These are phyloP conservation scores for Parnassius glacialis DNA, from an alignment of 2,888 invertebrate genomes.

Conservation along the genomic window DNA sequence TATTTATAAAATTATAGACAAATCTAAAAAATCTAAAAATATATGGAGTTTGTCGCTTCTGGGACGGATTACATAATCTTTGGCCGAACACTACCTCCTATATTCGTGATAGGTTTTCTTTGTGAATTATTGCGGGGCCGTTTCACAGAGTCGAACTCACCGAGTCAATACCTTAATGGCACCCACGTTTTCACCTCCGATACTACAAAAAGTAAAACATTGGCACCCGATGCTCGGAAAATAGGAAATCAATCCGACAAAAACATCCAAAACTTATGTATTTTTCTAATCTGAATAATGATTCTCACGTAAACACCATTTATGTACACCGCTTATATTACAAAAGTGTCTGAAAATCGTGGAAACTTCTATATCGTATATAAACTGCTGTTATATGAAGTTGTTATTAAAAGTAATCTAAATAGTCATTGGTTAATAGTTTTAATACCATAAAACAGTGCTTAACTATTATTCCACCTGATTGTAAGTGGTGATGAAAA, in stretches of 20 bases:
- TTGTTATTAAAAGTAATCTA: too few species aligned
- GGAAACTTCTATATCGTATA: not conserved
- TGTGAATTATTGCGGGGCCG: conserved; percentile 76
- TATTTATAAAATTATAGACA: not conserved
- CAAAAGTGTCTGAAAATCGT: not conserved
- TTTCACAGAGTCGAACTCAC: conserved; percentile 43
- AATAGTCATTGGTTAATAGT: too few species aligned
- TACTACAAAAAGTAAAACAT: conserved; percentile 67
- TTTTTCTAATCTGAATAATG: not conserved
- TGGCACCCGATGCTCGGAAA: conserved; percentile 39
- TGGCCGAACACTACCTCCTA: conserved; percentile 50
- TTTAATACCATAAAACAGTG: too few species aligned
- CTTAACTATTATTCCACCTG: too few species aligned
- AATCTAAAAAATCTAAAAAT: not conserved
- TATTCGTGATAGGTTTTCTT: conserved; percentile 66
- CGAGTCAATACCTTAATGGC: conserved; percentile 75
- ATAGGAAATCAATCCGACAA: conserved; percentile 33
- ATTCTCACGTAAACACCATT: too few species aligned
- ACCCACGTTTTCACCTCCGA: conserved; percentile 54
- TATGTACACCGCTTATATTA: not conserved
- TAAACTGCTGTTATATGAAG: too few species aligned
- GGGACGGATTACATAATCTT: conserved; percentile 37
- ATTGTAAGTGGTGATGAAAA: too few species aligned
- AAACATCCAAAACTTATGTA: conserved; percentile 15
- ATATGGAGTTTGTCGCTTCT: conserved; percentile 4